Conservation (phyloP, 2,797 vertebrate genomes). For the Sebastes minor region DNA sequence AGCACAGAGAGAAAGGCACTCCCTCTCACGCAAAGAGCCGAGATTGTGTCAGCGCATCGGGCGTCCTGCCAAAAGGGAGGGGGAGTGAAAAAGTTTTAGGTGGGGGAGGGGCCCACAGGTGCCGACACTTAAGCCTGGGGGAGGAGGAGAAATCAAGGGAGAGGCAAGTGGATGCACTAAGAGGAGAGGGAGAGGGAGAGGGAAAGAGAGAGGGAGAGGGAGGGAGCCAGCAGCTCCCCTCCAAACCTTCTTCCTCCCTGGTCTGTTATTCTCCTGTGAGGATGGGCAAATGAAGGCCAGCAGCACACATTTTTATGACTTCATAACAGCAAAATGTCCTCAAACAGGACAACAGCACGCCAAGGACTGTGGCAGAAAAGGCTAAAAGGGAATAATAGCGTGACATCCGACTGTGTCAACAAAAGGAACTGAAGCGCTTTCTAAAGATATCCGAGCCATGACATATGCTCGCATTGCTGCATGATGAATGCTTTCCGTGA, state of each 20-base stretch:
- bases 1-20: constrained; percentile 35
- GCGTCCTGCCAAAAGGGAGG: constrained; percentile 67
- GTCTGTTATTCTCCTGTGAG: constrained; percentile 39
- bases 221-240: constrained; percentile 11
- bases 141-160: constrained; percentile 46
- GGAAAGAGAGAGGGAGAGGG: background rate
- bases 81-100: constrained; percentile 47
- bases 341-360: constrained; percentile 21
- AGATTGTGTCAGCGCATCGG: constrained; percentile 71
- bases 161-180: constrained; percentile 54
- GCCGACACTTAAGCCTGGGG: constrained; percentile 66
- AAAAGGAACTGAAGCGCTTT: constrained; percentile 44
- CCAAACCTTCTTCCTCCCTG: background rate
- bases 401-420: constrained; percentile 58
- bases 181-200: constrained; percentile 10
- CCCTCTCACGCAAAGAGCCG: constrained; percentile 72
- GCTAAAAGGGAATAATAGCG: constrained; percentile 17
- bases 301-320: constrained; percentile 46
- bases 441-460: constrained; percentile 30
- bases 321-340: constrained; percentile 42
- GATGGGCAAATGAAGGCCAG: constrained; percentile 42
- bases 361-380: constrained; percentile 25
- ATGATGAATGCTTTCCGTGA: constrained; percentile 31
- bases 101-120: constrained; percentile 70
- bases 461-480: constrained; percentile 7